These are phyloP conservation scores for Chydorus sphaericus DNA, from an alignment of 2,888 invertebrate genomes.

Conservation along the genomic window DNA sequence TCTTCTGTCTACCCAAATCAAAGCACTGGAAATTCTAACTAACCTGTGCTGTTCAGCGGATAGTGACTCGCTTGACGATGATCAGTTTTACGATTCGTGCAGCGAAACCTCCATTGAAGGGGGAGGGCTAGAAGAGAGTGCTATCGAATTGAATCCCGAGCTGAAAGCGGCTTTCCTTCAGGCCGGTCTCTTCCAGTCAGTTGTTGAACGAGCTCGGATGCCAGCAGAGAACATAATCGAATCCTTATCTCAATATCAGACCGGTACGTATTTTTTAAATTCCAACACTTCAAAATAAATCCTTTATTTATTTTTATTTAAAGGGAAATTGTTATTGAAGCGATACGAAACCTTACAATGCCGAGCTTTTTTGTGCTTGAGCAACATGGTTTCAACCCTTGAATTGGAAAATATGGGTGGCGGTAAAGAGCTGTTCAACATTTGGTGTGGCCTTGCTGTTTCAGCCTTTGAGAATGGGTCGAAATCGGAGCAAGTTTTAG, in stretches of 20 bases:
- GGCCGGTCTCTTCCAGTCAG: conserved; percentile 43
- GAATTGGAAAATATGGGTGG: conserved; percentile 49
- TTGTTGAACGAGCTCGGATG: conserved; percentile 37
- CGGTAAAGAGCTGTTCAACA: conserved; percentile 27
- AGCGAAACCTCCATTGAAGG: conserved; percentile 19
- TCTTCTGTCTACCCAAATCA: conserved; percentile 49
- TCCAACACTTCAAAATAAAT: not conserved
- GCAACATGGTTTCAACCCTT: conserved; percentile 48
- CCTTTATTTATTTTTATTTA: not conserved
- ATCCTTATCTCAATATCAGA: conserved; percentile 38
- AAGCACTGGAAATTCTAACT: conserved; percentile 51
- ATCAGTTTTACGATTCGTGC: conserved; percentile 29
- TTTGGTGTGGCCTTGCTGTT: conserved; percentile 51
- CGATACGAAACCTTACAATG: conserved; percentile 37
- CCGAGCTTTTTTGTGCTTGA: conserved; percentile 50
- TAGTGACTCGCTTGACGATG: conserved; percentile 23
- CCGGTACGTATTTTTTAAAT: conserved; percentile 27
- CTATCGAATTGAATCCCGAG: conserved; percentile 26
- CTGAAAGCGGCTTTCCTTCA: conserved; percentile 42
- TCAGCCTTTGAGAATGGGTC: conserved; percentile 42
- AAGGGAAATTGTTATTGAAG: conserved; percentile 11
- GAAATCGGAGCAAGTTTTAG: conserved; percentile 33
- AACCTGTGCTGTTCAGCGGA: conserved; percentile 49
- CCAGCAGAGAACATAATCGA: conserved; percentile 40
- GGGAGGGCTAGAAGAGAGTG: conserved; percentile 26